Percentiles rank a stretch among this genome's conserved stretches.
phyloP scores from a whole-genome alignment of 2,113 vertebrate genomes.

The Elachura formosa region DNA sequence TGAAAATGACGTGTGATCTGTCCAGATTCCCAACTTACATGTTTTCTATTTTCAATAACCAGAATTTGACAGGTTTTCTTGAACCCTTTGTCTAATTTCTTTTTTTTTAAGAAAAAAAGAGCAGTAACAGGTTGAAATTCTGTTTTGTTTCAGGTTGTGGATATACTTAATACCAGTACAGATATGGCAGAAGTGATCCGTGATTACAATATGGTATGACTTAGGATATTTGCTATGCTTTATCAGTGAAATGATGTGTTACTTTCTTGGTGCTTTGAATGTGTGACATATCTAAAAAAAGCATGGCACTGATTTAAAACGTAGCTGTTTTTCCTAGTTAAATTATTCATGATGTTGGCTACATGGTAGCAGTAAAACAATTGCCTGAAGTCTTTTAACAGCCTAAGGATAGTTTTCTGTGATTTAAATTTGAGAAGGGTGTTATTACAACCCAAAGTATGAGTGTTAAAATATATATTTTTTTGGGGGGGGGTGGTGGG shows the following conservation, averaged over 20 bases:
- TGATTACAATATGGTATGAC: slow-evolving; percentile 86
- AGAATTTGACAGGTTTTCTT: background rate
- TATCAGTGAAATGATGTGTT: background rate
- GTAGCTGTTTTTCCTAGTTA: background rate
- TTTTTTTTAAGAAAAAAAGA: background rate
- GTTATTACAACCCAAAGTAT: background rate
- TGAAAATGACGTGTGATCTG: background rate
- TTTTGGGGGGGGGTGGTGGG: too few species aligned
- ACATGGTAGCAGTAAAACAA: background rate
- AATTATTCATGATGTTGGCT: background rate
- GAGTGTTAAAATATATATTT: background rate
- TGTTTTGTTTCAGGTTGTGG: slow-evolving; percentile 82
- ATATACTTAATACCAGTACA: slow-evolving; percentile 93
- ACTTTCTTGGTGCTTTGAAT: background rate
- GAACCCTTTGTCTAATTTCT: background rate
- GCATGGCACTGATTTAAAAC: background rate
- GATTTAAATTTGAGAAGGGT: background rate
- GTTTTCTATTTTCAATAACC: background rate
- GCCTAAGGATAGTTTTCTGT: background rate
- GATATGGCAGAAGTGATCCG: slow-evolving; percentile 90
- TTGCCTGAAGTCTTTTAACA: background rate
- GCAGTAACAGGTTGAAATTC: background rate
- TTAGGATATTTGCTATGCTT: background rate
- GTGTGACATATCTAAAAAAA: background rate
- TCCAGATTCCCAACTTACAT: background rate